Percentiles rank a stretch among this genome's conserved stretches.
Evolutionary conservation across 2,888 invertebrate genomes (phyloP).

Genomic region (Sarcophaga variegata): DNA sequence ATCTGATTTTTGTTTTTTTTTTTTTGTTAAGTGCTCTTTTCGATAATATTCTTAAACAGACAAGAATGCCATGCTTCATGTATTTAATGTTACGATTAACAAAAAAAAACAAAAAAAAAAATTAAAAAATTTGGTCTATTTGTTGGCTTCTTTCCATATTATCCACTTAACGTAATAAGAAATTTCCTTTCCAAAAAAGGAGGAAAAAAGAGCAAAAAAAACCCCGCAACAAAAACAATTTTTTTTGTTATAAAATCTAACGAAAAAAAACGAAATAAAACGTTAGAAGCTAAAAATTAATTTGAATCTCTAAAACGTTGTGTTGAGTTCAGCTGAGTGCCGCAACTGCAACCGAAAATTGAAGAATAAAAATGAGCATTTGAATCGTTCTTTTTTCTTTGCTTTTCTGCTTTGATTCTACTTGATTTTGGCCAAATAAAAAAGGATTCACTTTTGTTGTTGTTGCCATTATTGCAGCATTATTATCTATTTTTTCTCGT

Average conservation of each 20-base stretch:
- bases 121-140: slow-evolving; percentile 7
- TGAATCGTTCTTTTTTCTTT: slow-evolving; percentile 18
- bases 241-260: slow-evolving; percentile 30
- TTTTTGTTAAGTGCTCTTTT: slow-evolving; percentile 35
- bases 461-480: slow-evolving; percentile 44
- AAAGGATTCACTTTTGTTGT: slow-evolving; percentile 61
- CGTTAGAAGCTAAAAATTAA: slow-evolving; percentile 70
- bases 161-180: slow-evolving; percentile 78
- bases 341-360: slow-evolving; percentile 51
- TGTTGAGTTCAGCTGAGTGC: slow-evolving; percentile 51
- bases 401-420: slow-evolving; percentile 34
- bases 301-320: slow-evolving; percentile 70
- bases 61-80: slow-evolving; percentile 54
- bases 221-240: slow-evolving; percentile 35
- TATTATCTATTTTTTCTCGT: slow-evolving; percentile 52
- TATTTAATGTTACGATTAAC: slow-evolving; percentile 75
- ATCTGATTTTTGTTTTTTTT: not conserved
- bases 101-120: slow-evolving; percentile 65
- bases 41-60: slow-evolving; percentile 37
- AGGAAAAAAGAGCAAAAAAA: not conserved
- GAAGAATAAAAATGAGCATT: slow-evolving; percentile 44
- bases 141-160: slow-evolving; percentile 77
- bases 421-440: slow-evolving; percentile 48
- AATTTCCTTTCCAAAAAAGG: slow-evolving; percentile 67
- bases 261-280: slow-evolving; percentile 39